Base-by-base conservation (phyloP, 2,888 invertebrate genomes). In the Amphipoea oculea region DNA sequence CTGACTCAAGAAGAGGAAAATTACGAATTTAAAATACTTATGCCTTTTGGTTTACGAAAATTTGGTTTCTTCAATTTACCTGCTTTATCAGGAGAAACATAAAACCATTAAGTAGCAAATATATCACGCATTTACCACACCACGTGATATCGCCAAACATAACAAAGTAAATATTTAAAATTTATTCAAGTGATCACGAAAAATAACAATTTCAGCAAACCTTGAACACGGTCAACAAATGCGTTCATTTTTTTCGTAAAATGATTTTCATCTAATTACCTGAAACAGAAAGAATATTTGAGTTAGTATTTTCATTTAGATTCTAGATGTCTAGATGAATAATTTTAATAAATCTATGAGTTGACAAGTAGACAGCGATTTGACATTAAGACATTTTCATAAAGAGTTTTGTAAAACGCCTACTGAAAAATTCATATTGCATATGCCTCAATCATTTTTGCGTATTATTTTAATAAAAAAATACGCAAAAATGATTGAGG, bases 121-220 rank as follows among this genome's bases (percentile, higher is more conserved):
- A 76, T 76, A 85, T 78, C 67, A 85, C 71, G 54, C 65, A 67
- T 76, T 74, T 75, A 79, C 65, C 78, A 74, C 65, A 63, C 79
- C 68, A 74, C 67, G 77, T 73, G 70, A 81, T 74, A 81, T 85
- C 74, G 17, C 71, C 73, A 86, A 85, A 80, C 82, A 84, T 85
- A 87, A 83, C 82, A 82, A 88, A 87, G 87, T 83, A 90, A 87
- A 90, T 78, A 88, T 82, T 84, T 82, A 76, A 89, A 88, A 91
- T 94, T 90, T 92, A 91, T 92, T 91, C 93, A 94, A 94, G 93
- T 95, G 94, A 90, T 91, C 88, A 88, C 86, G 85, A 85, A 80
- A 88, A 81, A 86, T 89, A 81, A 87, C 86, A 86, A 79, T 82
- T 89, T 84, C 74, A 89, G 90, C 92, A 89, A 93, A 94, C 94